Evolutionary conservation across 2,797 vertebrate species (phyloP), one percentile per base, ranked within the genome.

Genomic region (Pagetopsis macropterus): DNA sequence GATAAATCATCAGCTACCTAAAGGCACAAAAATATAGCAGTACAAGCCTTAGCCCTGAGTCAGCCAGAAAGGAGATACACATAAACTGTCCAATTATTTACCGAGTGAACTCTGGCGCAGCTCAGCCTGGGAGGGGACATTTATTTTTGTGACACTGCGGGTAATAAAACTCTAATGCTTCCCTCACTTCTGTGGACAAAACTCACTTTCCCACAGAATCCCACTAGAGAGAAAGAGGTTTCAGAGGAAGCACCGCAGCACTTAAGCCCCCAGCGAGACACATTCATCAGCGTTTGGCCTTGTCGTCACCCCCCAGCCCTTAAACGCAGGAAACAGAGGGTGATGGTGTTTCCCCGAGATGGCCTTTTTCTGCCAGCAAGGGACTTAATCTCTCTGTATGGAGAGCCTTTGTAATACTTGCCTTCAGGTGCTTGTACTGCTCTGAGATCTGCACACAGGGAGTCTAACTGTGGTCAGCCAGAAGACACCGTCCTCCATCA

Each of bases 51-150:
- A 51, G 13, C 58, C 68, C 46, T 46, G 72, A 70, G 60, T 84
- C 79, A 76, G 73, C 80, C 66, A 15, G 57, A 37, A 37, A 49
- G 37, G 59, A 70, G 48, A 64, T n/a, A 43, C 63, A 71, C 17
- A 0, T 79, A 72, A 84, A 78, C 31, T 41, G 0, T 58, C 43
- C 23, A 70, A 84, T 87, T 81, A 80, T 88, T 84, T 82, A 79
- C 55, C 69, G 58, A 13, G 57, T 61, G 75, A 79, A 80, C 62
- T 67, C 63, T n/a, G 0, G 31, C 54, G 2, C 63, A 10, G 46
- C 52, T 9, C 3, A 75, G 79, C 41, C 56, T 15, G 43, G 41
- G 51, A 70, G 83, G 63, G 57, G 74, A 65, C 45, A 65, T 88
- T 87, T 76, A 77, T 85, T 82, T 56, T 33, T 44, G 27, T 61